Base-by-base conservation (phyloP, 2,888 invertebrate species). In the Gymnocheta viridis region DNA sequence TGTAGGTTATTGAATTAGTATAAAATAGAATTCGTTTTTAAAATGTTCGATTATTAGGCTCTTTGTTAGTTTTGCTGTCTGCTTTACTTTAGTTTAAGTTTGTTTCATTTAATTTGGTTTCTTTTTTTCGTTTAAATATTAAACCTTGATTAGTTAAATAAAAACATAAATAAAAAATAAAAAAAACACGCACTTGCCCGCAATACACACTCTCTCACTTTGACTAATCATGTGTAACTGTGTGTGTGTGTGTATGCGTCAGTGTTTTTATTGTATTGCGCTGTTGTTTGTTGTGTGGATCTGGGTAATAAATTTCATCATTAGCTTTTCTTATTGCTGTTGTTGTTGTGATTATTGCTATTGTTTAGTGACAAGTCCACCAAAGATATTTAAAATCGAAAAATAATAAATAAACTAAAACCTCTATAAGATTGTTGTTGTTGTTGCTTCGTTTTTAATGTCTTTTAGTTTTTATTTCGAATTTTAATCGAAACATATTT, bases 301-400 rank as follows among this genome's bases (percentile, higher is more conserved):
- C 77, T 69, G 81, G 84, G 81, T 81, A 84, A 84, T 84, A 84
- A 84, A 84, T 84, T 84, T 81, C 56, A 84, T 81, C 84, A 84
- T 84, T 84, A 84, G 84, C 73, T 84, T 84, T 81, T 78, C 27
- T 41, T 24, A 51, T 9, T 67, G 49, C n/a, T 66, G 66, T 66
- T 69, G 49, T 69, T 76, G 32, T 38, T 67, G 19, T 19, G 29
- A 19, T 41, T 64, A 41, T 77, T 29, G 27, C 27, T 60, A 60
- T 70, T 70, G 78, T 29, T 41, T 44, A 81, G 84, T 81, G 84
- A 84, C 84, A 84, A 77, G 62, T 84, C 73, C 77, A 81, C 67
- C 56, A 84, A n/a, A 84, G 77, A 84, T 78, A 67, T 82, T 70
- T 66, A 9, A 35, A 56, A 49, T 64, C 51, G 27, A 60, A 49